Percentiles rank a stretch among this genome's conserved stretches.
These are phyloP conservation scores for Vombatus ursinus DNA, from an alignment of 2,113 vertebrate genomes.

Conservation along the genomic window DNA sequence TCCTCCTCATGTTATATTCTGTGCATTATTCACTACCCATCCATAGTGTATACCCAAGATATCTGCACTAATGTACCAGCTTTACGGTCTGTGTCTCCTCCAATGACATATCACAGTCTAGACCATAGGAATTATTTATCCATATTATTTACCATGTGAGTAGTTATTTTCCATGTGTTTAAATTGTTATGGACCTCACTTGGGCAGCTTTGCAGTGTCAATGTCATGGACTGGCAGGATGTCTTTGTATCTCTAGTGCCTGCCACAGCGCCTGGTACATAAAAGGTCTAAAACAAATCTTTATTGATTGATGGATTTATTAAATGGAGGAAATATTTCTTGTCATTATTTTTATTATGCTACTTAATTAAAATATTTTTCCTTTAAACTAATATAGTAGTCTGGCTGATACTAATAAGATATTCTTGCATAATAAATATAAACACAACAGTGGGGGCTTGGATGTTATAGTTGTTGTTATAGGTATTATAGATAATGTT, in stretches of 20 bases:
- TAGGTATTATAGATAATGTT: not conserved
- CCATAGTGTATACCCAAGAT: not conserved
- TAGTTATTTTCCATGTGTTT: not conserved
- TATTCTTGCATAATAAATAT: not conserved
- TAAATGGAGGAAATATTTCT: not conserved
- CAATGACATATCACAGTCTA: not conserved
- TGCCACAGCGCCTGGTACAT: not conserved
- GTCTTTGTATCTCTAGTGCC: not conserved
- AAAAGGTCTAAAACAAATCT: not conserved
- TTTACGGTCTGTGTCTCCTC: not conserved
- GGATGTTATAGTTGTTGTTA: not conserved
- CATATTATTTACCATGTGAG: not conserved
- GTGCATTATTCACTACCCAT: not conserved
- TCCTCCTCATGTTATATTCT: not conserved
- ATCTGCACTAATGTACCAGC: not conserved
- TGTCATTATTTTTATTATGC: not conserved
- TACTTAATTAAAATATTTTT: not conserved
- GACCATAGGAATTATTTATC: not conserved
- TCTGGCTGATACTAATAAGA: not conserved
- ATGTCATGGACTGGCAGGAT: not conserved
- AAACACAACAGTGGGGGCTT: not conserved
- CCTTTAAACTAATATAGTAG: not conserved
- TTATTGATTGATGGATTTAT: not conserved
- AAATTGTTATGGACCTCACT: not conserved
- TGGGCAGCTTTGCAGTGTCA: not conserved